These are phyloP conservation scores for Biston stratarius DNA, from an alignment of 2,888 invertebrate species.

Conservation along the genomic window DNA sequence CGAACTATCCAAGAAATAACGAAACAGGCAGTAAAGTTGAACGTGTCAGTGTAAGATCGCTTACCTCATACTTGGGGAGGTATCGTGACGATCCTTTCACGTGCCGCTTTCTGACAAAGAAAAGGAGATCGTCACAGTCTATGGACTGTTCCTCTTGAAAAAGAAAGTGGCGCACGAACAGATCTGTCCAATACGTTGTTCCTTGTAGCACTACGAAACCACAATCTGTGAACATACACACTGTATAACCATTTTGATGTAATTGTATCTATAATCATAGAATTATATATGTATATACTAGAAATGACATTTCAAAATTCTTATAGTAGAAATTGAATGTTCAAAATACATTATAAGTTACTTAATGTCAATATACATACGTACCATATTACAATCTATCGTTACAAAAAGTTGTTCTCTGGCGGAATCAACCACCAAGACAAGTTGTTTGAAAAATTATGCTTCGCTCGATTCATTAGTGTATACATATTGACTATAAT, in stretches of 20 bases:
- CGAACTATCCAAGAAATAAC: not conserved
- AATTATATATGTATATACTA: too few relatives aligned
- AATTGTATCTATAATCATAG: too few relatives aligned
- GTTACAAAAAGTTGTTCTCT: too few relatives aligned
- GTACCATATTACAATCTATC: too few relatives aligned
- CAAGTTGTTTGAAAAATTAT: too few relatives aligned
- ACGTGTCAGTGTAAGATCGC: constrained; percentile 20
- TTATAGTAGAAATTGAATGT: too few relatives aligned
- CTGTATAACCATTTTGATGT: not conserved
- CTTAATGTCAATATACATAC: too few relatives aligned
- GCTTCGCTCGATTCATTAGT: too few relatives aligned
- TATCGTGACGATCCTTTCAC: constrained; percentile 95
- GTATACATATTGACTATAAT: too few relatives aligned
- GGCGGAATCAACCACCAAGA: too few relatives aligned
- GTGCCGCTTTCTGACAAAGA: constrained; percentile 97
- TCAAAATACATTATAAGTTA: too few relatives aligned
- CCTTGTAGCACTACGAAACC: constrained; percentile 97
- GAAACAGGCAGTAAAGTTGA: constrained; percentile 23
- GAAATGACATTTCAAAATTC: too few relatives aligned
- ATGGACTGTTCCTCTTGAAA: constrained; percentile 96
- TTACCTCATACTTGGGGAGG: constrained; percentile 95
- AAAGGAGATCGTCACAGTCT: constrained; percentile 97
- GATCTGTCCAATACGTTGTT: constrained; percentile 97
- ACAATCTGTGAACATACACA: constrained; percentile 88
- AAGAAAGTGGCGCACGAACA: constrained; percentile 97